A percentile compares a stretch with the other conserved stretches of the same genome.
phyloP scores from a whole-genome alignment of 2,113 vertebrate genomes.

The Sardina pilchardus region DNA sequence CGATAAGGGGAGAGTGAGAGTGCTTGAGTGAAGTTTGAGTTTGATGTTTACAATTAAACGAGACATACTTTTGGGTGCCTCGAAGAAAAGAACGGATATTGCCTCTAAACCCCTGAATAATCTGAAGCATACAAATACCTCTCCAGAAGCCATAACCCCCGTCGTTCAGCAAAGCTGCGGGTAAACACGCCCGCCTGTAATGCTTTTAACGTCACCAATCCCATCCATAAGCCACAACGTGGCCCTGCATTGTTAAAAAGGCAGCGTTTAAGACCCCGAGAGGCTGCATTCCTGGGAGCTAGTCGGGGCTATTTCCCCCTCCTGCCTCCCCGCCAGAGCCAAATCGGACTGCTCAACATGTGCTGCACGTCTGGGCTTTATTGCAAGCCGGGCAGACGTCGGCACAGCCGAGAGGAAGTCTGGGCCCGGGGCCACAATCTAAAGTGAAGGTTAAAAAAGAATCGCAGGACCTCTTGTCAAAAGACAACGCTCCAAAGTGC shows the following conservation, averaged over 20 bases:
- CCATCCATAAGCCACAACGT: constrained; percentile 11
- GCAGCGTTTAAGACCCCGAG: constrained; percentile 25
- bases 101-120: constrained; percentile 5
- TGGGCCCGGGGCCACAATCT: constrained; percentile 24
- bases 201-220: constrained; percentile 21
- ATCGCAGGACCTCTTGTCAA: constrained; percentile 27
- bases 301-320: constrained; percentile 32
- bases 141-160: not conserved
- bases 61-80: not conserved
- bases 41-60: constrained; percentile 1
- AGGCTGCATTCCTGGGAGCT: constrained; percentile 22
- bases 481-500: not conserved
- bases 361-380: constrained; percentile 22
- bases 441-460: constrained; percentile 10
- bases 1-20: not conserved
- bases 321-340: not conserved
- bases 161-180: not conserved
- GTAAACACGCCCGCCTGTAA: constrained; percentile 17
- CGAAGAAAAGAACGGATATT: not conserved
- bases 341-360: constrained; percentile 15
- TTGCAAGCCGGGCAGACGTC: constrained; percentile 13
- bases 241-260: constrained; percentile 8
- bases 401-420: constrained; percentile 7
- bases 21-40: not conserved
- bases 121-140: constrained; percentile 9